Evolutionary conservation across 1,140 invertebrate species (phyloP), one percentile per base, ranked within the genome.

Genomic region (Lanistes nyassanus): DNA sequence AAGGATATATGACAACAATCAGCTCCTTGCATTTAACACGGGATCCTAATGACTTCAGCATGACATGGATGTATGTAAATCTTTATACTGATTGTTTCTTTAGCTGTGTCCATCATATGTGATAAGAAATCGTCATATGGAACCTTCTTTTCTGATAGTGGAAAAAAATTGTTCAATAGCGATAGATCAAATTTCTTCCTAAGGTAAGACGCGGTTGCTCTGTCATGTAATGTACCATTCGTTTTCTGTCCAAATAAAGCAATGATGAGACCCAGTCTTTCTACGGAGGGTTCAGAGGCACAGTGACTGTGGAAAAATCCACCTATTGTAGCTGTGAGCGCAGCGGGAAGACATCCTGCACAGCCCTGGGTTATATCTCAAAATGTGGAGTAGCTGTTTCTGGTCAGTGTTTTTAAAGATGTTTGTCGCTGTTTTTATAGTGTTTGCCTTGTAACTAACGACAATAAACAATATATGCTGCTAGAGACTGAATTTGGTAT

Each of bases 321-420:
- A 60, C 76, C 0, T 84, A 82, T 67, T 84, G 82, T 68, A 65
- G 42, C 31, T 82, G 82, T 76, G 79, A 77, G 70, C 42, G 62
- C 53, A 68, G 65, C 70, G 75, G 56, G 19, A 53, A 21, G 16
- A 9, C 53, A 3, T 42, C 31, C 21, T 84, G 81, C 75, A 60
- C 67, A 34, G 53, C 69, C 60, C 79, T 76, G 69, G 68, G 73
- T 16, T 79, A 80, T 80, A 72, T 82, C 34, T 64, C 76, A 31
- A 42, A 42, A 6, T 83, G 82, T 78, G 74, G 75, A 42, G 47
- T 78, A 62, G 71, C 69, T 7, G 9, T 51, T 3, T n/a, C 23
- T 47, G 21, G 42, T 47, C 42, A 47, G 42, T 16, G 19, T 47
- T 16, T 16, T 11, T 23, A 60, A 7, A 13, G 9, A 0, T 66